Conservation (phyloP, 1,140 invertebrate genomes). For the Drosophila virilis region DNA sequence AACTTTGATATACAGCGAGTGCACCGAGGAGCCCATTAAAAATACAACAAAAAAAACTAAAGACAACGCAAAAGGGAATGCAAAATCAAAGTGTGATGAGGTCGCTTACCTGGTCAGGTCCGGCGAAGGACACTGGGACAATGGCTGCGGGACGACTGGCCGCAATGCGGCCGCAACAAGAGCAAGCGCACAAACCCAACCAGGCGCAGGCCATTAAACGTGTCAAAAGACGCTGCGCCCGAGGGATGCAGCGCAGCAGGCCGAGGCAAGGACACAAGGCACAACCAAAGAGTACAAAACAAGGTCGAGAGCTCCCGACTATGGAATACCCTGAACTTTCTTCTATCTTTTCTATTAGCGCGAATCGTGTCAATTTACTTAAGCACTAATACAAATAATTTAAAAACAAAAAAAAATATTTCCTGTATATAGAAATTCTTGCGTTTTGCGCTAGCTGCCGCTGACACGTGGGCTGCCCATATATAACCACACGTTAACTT, state of each 20-base stretch:
- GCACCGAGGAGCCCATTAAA: conserved; percentile 59
- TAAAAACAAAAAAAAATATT: no score
- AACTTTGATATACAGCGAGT: conserved; percentile 21
- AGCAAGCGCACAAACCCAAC: conserved; percentile 7
- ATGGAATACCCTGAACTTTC: no score
- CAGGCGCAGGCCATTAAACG: conserved; percentile 70
- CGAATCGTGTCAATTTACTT: no score
- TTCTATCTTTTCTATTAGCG: no score
- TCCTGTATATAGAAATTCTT: no score
- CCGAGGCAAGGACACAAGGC: conserved; percentile 5
- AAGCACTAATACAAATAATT: no score
- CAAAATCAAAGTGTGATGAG: conserved; percentile 75
- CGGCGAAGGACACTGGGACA: background rate
- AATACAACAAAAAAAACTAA: conserved; percentile 50
- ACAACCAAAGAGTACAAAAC: no score
- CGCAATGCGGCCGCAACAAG: conserved; percentile 67
- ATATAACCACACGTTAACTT: no score
- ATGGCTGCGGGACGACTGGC: conserved; percentile 48
- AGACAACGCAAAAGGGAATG: conserved; percentile 64
- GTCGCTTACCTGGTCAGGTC: conserved; percentile 22
- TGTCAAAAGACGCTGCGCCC: conserved; percentile 66
- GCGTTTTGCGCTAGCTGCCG: no score
- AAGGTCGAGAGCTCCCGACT: no score
- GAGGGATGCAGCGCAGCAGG: conserved; percentile 28
- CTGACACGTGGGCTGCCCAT: no score